Base-by-base conservation (phyloP, 2,113 vertebrate genomes). In the Amia ocellicauda region DNA sequence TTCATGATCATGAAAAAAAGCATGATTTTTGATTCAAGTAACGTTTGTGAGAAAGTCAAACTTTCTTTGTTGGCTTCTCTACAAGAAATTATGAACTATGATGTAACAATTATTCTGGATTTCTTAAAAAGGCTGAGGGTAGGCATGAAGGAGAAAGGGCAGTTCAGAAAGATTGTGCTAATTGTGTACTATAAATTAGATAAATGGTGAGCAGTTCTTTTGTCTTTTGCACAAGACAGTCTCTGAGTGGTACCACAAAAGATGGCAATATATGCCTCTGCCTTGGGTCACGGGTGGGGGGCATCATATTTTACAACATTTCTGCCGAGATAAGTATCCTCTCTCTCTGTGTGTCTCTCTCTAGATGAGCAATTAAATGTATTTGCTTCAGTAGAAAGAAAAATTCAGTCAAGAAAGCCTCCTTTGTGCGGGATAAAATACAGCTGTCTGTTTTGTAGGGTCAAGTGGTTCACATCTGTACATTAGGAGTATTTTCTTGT, bases 201-300 rank as follows among this genome's bases (percentile, higher is more conserved):
- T 36, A 63, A 36, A 71, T 69, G 66, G 36, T 56, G 36, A 69
- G 62, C 60, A 56, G 62, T 59, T 57, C 59, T 60, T 78, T 57
- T 67, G 70, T 67, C 64, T 22, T 69, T 55, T 70, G 23, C 52
- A 66, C 64, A 60, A 60, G 64, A 45, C 31, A 47, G 66, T 74
- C 55, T 84, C 71, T 83, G 67, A 73, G 42, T 26, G 24, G 28
- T 59, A 65, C 27, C 68, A 61, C 57, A 64, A 28, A 16, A 69
- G 53, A 63, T 70, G 55, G 62, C 71, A 53, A 36, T 23, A 3
- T 1, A n/a, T 41, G 69, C 64, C 72, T 69, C 26, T 20, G 26
- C 63, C 61, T 45, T 59, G 47, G 75, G 73, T 79, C 74, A 73
- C 27, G 76, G 79, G 74, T 22, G 26, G 28, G 60, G 47, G 17